Evolutionary conservation across 2,888 invertebrate species (phyloP).

Genomic region (Alviniconcha strummeri): DNA sequence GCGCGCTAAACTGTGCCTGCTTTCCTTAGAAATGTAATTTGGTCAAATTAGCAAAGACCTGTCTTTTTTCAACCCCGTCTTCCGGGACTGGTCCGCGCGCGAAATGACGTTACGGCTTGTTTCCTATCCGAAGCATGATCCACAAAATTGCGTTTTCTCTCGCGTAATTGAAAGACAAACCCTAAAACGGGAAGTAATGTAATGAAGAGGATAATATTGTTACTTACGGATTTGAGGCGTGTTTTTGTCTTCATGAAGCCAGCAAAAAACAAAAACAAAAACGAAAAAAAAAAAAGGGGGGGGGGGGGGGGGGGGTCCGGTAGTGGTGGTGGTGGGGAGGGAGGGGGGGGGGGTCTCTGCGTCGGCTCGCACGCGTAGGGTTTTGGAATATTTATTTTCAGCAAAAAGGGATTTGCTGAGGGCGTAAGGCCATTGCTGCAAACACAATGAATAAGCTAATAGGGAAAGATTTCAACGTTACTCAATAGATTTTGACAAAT

Average conservation of each 20-base stretch:
- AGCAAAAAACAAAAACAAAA: background rate
- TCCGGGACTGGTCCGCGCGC: conserved; percentile 30
- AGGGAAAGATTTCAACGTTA: conserved; percentile 30
- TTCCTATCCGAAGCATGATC: conserved; percentile 35
- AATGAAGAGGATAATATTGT: conserved; percentile 30
- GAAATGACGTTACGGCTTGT: conserved; percentile 31
- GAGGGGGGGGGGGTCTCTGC: background rate
- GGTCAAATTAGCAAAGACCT: conserved; percentile 34
- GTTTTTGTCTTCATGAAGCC: conserved; percentile 31
- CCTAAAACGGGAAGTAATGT: conserved; percentile 31
- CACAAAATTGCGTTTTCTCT: conserved; percentile 31
- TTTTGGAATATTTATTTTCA: conserved; percentile 31
- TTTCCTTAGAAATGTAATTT: conserved; percentile 34
- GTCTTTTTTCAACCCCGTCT: conserved; percentile 32
- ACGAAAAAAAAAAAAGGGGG: no score
- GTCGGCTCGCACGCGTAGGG: background rate
- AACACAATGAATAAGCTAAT: conserved; percentile 33
- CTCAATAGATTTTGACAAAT: conserved; percentile 27
- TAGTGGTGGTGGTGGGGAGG: no score
- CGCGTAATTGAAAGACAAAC: conserved; percentile 34
- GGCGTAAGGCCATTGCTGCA: conserved; percentile 20
- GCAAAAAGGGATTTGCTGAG: conserved; percentile 15
- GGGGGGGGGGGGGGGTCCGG: no score
- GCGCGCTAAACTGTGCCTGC: conserved; percentile 33
- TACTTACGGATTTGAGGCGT: conserved; percentile 31